Percentiles rank a stretch among this genome's conserved stretches.
Conservation (phyloP, 2,113 vertebrate species). For the Rhinopithecus roxellana region DNA sequence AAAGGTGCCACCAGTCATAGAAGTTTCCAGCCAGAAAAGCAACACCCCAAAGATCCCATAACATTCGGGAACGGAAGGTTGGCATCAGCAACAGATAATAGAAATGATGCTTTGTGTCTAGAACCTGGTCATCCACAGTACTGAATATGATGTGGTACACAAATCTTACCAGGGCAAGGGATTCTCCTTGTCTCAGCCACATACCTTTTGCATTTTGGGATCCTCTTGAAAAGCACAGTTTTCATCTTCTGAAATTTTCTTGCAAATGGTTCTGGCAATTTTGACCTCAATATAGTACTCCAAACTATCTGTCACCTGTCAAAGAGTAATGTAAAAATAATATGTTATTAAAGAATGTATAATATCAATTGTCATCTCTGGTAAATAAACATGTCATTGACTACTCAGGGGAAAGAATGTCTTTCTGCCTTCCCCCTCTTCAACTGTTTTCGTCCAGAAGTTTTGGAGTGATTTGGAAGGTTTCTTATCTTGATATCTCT, state of each 20-base stretch:
- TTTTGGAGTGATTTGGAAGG: background rate
- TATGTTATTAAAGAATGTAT: background rate
- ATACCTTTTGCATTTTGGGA: constrained; percentile 67
- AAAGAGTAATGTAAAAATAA: background rate
- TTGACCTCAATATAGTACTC: constrained; percentile 69
- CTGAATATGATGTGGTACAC: background rate
- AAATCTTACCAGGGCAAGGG: background rate
- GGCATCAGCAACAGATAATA: background rate
- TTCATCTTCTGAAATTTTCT: constrained; percentile 51
- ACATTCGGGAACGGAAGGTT: background rate
- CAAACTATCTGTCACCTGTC: constrained; percentile 68
- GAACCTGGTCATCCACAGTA: background rate
- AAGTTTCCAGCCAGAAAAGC: too few relatives aligned
- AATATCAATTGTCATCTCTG: background rate
- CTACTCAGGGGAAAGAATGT: background rate
- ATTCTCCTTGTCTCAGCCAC: background rate
- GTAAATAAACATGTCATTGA: background rate
- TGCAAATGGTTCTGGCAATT: constrained; percentile 71
- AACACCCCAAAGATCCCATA: too few relatives aligned
- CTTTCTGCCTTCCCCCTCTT: background rate
- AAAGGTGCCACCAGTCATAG: too few relatives aligned
- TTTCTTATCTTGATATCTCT: background rate
- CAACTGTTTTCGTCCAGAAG: background rate
- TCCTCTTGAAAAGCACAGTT: constrained; percentile 59
- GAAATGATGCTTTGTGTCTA: background rate